These are phyloP conservation scores for Tolmerus cingulatus DNA, from an alignment of 2,888 invertebrate genomes.

Conservation along the genomic window DNA sequence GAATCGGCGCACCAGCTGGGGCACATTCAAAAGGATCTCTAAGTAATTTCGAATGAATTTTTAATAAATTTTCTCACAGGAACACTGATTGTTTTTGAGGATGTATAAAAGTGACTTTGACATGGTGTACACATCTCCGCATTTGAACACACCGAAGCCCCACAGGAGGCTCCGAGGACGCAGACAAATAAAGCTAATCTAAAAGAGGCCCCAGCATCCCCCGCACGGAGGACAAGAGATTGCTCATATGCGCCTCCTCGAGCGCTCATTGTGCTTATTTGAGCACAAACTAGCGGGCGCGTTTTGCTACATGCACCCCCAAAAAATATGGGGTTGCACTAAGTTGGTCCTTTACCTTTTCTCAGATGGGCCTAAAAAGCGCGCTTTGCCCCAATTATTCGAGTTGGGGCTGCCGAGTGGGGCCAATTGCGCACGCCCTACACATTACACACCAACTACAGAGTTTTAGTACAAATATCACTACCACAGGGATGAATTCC, in stretches of 20 bases:
- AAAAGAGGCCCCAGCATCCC: not conserved
- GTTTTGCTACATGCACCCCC: not conserved
- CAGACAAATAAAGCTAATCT: not conserved
- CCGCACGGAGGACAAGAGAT: slow-evolving; percentile 11
- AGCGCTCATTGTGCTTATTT: slow-evolving; percentile 26
- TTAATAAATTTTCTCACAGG: slow-evolving; percentile 44
- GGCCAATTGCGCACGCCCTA: slow-evolving; percentile 5
- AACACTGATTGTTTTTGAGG: slow-evolving; percentile 45
- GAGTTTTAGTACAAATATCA: not conserved
- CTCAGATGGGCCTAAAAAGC: not conserved
- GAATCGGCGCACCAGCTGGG: slow-evolving; percentile 22
- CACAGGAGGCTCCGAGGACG: not conserved
- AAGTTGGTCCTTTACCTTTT: slow-evolving; percentile 9
- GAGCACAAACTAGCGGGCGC: not conserved
- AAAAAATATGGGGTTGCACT: not conserved
- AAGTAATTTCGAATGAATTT: slow-evolving; percentile 47
- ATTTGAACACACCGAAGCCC: not conserved
- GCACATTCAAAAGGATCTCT: slow-evolving; percentile 37
- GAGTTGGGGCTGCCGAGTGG: not conserved
- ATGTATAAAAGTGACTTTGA: slow-evolving; percentile 29
- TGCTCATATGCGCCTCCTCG: slow-evolving; percentile 4
- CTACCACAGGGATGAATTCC: not conserved
- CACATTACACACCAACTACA: not conserved
- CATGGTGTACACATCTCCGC: not conserved
- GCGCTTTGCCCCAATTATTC: slow-evolving; percentile 17